These are phyloP conservation scores for Mastomys natalensis DNA, from an alignment of 2,113 vertebrate species.

Conservation along the genomic window DNA sequence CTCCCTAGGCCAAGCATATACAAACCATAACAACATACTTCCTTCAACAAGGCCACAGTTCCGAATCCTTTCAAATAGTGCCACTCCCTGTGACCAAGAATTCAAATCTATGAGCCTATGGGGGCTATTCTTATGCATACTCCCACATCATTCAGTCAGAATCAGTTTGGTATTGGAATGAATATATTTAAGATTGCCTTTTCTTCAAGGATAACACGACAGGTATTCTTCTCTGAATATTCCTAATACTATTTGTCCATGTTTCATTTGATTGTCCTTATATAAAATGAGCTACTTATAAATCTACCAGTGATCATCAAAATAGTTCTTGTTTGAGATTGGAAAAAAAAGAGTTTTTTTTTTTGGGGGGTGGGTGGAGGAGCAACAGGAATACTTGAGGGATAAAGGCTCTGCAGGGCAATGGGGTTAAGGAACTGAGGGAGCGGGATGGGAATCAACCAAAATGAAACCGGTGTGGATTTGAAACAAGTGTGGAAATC, in stretches of 20 bases:
- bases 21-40: not conserved
- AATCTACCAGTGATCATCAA: not conserved
- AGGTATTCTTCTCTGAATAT: not conserved
- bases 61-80: not conserved
- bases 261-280: not conserved
- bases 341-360: not conserved
- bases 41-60: not conserved
- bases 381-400: not conserved
- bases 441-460: not conserved
- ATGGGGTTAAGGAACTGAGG: not conserved
- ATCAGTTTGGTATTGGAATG: slow-evolving; percentile 25
- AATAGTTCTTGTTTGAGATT: slow-evolving; percentile 41
- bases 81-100: not conserved
- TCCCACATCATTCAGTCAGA: not conserved
- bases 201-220: not conserved
- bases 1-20: no score
- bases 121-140: not conserved
- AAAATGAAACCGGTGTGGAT: not conserved
- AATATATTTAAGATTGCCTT: not conserved
- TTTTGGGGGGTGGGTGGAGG: not conserved
- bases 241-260: not conserved
- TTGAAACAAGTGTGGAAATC: no score
- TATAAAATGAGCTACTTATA: slow-evolving; percentile 29
- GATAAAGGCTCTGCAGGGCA: not conserved
- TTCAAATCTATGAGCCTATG: not conserved